A percentile compares a stretch with the other conserved stretches of the same genome.
phyloP scores from a whole-genome alignment of 2,113 vertebrate genomes.

The Argyrosomus japonicus region DNA sequence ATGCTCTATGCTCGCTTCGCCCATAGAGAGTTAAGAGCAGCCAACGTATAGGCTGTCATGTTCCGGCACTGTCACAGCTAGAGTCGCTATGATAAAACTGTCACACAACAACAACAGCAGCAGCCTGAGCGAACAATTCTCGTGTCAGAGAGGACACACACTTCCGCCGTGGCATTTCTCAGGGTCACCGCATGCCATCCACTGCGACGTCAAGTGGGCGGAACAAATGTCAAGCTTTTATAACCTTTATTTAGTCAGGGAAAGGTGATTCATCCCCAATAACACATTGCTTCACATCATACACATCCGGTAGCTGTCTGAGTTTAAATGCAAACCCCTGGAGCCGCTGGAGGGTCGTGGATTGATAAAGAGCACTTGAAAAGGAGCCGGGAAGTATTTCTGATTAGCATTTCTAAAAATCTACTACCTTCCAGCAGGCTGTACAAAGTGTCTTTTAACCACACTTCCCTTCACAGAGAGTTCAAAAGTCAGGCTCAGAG shows the following conservation, averaged over 20 bases:
- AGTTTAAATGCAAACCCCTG: background rate
- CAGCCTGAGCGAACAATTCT: constrained; percentile 32
- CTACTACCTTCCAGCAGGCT: too few species aligned
- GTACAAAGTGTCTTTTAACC: background rate
- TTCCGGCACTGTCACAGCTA: constrained; percentile 18
- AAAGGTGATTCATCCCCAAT: constrained; percentile 37
- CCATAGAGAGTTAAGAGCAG: background rate
- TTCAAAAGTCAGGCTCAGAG: background rate
- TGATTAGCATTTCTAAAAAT: too few species aligned
- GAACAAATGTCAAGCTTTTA: constrained; percentile 70
- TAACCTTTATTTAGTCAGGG: constrained; percentile 60
- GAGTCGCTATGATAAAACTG: constrained; percentile 1
- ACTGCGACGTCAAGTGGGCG: constrained; percentile 43
- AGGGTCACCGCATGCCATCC: constrained; percentile 52
- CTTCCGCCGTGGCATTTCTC: constrained; percentile 67
- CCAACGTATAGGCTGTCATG: constrained; percentile 24
- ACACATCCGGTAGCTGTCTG: background rate
- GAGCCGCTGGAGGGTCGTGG: background rate
- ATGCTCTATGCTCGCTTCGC: too few species aligned
- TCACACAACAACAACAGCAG: constrained; percentile 20
- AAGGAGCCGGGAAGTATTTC: background rate
- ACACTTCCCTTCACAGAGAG: background rate
- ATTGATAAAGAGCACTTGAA: background rate
- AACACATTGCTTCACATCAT: constrained; percentile 14
- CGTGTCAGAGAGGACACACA: constrained; percentile 49